Base-by-base conservation (phyloP, 1,140 invertebrate species). In the Lucilia sericata region DNA sequence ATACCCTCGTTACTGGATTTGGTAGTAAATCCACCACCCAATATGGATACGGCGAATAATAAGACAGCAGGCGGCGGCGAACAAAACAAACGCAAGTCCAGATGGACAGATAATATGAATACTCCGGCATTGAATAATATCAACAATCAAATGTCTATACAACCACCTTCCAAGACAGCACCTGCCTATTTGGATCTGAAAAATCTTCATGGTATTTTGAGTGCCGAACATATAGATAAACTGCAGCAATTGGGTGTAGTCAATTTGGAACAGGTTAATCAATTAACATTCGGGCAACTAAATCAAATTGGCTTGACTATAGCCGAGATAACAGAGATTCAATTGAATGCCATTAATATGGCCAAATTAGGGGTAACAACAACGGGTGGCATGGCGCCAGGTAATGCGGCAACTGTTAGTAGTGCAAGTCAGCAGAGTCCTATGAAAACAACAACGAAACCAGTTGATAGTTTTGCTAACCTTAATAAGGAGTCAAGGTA, bases 241-340 rank as follows among this genome's bases (percentile, higher is more conserved):
- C 89, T 94, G 34, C 91, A 91, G 9, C 91, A 92, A 87, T 91
- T 94, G 88, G 93, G 93, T 82, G 93, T 94, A 76, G 92, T 92
- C 81, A 93, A 93, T 88, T 88, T 93, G 87, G 92, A 93, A 86
- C 93, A 94, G 86, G 87, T 94, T 84, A 91, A 92, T 84, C 92
- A 93, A 86, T 89, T 94, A 17, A 93, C 93, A 47, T 92, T 94
- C 84, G 91, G 92, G 19, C 93, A 93, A 86, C 85, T 94, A 65
- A 93, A 93, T 85, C 92, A 92, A 86, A 92, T 93, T 86, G 93
- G 93, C 9, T 90, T 94, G 49, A 92, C 92, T 4, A 87, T 93
- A 81, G 91, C 91, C 86, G 93, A 93, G 88, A 93, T 94, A 30
- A 93, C 92, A 47, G 93, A 93, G 88, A 93, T 94, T 84, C 93